phyloP scores from a whole-genome alignment of 2,888 invertebrate species.

The Brassicogethes aeneus region DNA sequence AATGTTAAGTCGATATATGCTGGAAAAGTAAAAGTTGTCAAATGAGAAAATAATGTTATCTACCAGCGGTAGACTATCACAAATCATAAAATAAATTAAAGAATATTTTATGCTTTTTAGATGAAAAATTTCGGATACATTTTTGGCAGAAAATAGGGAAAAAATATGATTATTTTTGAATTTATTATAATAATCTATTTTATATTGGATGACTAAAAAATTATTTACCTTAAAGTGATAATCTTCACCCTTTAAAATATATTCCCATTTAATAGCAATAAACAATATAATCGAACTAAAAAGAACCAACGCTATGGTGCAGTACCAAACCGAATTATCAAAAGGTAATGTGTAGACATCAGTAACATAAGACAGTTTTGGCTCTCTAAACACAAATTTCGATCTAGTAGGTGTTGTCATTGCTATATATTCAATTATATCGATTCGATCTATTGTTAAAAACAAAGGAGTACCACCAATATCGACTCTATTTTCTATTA shows the following conservation, averaged over 20 bases:
- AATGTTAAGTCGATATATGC: too few relatives aligned
- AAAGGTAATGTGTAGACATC: conserved; percentile 65
- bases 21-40: too few relatives aligned
- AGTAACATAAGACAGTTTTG: conserved; percentile 59
- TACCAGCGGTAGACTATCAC: too few relatives aligned
- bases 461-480: conserved; percentile 60
- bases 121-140: too few relatives aligned
- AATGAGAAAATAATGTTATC: too few relatives aligned
- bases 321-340: conserved; percentile 55
- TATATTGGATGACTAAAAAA: too few relatives aligned
- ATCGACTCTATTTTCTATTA: conserved; percentile 50
- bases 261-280: conserved; percentile 41
- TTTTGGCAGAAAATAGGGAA: too few relatives aligned
- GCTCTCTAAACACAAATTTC: conserved; percentile 63
- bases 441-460: conserved; percentile 51
- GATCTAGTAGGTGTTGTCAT: conserved; percentile 59
- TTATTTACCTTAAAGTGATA: not conserved
- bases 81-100: too few relatives aligned
- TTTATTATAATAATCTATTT: too few relatives aligned
- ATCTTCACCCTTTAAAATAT: conserved; percentile 7
- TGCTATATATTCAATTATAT: conserved; percentile 56
- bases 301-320: conserved; percentile 42
- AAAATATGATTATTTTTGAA: too few relatives aligned
- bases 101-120: too few relatives aligned
- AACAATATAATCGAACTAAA: conserved; percentile 39